A percentile compares a stretch with the other conserved stretches of the same genome.
These are phyloP conservation scores for Rhynchomys soricoides DNA, from an alignment of 2,113 vertebrate genomes.

Conservation along the genomic window DNA sequence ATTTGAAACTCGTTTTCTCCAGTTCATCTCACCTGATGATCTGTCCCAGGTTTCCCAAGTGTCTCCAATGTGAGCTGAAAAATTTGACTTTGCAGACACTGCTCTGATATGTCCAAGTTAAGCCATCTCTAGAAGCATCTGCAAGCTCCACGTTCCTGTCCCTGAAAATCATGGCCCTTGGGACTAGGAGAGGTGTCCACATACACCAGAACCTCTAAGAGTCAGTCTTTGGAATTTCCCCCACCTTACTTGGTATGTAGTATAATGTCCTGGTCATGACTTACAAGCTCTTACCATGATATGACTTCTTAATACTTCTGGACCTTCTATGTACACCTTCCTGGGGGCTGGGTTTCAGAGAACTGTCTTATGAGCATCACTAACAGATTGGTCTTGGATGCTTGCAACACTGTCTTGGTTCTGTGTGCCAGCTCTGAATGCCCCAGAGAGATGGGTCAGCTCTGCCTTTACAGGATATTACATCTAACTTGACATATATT, in stretches of 20 bases:
- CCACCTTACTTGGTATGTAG: neutral
- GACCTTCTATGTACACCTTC: neutral
- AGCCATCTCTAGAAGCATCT: neutral
- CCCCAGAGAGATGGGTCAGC: neutral
- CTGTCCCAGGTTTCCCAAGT: neutral
- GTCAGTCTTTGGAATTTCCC: neutral
- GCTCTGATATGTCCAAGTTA: neutral
- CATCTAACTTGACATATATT: slow-evolving; percentile 59
- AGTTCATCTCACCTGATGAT: neutral
- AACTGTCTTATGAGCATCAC: neutral
- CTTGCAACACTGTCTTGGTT: neutral
- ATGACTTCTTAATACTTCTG: neutral
- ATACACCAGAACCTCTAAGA: neutral
- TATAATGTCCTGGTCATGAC: neutral
- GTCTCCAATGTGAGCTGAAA: neutral
- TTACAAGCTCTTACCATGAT: neutral
- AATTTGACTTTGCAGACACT: neutral
- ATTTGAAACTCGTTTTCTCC: neutral
- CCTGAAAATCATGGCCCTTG: neutral
- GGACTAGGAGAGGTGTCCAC: neutral
- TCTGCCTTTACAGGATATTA: slow-evolving; percentile 37
- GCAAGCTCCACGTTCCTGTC: neutral
- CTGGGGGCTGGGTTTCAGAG: neutral
- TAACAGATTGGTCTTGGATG: slow-evolving; percentile 1
- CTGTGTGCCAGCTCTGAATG: neutral